phyloP scores from a whole-genome alignment of 2,113 vertebrate genomes.

The Hemiprocne comata region DNA sequence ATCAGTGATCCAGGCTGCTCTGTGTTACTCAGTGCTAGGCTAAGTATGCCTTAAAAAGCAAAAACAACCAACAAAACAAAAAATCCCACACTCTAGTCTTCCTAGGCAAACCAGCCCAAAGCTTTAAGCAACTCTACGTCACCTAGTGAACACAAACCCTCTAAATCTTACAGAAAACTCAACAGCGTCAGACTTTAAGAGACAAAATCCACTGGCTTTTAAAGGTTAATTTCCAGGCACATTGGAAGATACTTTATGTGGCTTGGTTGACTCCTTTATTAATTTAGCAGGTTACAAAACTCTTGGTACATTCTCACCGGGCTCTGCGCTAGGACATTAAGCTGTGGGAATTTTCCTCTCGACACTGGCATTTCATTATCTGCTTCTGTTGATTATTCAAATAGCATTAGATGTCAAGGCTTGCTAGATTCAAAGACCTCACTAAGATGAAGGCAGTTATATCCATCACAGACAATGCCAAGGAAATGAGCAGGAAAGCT shows the following conservation, averaged over 20 bases:
- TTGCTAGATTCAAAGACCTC: conserved; percentile 47
- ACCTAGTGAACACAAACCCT: background rate
- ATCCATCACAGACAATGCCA: background rate
- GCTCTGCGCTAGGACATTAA: conserved; percentile 35
- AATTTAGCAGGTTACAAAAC: conserved; percentile 34
- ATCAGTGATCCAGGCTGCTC: background rate
- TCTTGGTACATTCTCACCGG: background rate
- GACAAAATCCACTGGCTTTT: background rate
- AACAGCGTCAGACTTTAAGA: background rate
- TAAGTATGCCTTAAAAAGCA: background rate
- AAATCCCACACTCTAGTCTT: background rate
- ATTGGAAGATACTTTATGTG: background rate
- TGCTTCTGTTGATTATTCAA: conserved; percentile 61
- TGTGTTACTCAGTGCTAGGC: accelerated
- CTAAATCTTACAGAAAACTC: background rate
- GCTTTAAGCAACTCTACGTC: background rate
- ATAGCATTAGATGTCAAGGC: conserved; percentile 45
- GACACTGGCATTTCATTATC: conserved; percentile 25
- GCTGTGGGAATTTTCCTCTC: conserved; percentile 56
- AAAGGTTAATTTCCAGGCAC: conserved; percentile 7
- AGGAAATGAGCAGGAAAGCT: conserved; percentile 4
- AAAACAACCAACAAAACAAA: too few species aligned
- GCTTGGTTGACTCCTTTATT: background rate
- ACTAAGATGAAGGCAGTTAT: background rate
- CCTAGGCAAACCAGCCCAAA: background rate